Conservation (phyloP, 2,888 invertebrate genomes). For the Gonocerus acuteangulatus region DNA sequence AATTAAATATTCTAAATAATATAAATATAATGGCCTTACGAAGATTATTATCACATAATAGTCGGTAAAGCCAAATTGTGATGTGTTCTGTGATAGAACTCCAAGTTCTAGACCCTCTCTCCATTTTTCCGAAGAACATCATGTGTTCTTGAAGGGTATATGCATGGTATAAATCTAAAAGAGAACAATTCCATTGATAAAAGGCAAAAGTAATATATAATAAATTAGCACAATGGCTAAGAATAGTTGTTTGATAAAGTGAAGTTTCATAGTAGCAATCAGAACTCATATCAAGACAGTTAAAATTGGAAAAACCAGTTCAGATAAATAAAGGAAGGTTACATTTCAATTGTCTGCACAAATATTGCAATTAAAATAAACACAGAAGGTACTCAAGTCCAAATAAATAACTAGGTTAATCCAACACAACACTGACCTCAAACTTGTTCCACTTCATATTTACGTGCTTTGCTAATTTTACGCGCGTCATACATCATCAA, state of each 20-base stretch:
- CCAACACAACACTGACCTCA: constrained; percentile 36
- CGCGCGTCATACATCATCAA: not conserved
- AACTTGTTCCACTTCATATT: constrained; percentile 29
- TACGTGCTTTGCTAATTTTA: not conserved
- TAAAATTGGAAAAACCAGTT: too few relatives aligned
- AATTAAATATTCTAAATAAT: constrained; percentile 14
- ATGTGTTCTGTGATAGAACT: constrained; percentile 22
- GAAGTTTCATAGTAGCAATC: too few relatives aligned
- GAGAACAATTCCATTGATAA: not conserved
- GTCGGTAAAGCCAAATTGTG: constrained; percentile 15
- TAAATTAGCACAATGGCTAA: too few relatives aligned
- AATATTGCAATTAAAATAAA: not conserved
- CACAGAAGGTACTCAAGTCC: constrained; percentile 23
- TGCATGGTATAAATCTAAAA: not conserved
- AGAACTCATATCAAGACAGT: too few relatives aligned
- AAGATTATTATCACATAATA: constrained; percentile 11
- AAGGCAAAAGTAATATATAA: too few relatives aligned
- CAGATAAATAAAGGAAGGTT: not conserved
- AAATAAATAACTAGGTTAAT: constrained; percentile 35
- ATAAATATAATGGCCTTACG: constrained; percentile 7
- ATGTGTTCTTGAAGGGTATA: not conserved
- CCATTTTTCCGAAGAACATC: constrained; percentile 11
- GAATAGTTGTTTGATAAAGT: too few relatives aligned
- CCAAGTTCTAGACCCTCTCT: constrained; percentile 14
- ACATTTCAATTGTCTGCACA: not conserved